Percentiles rank a stretch among this genome's conserved stretches.
These are phyloP conservation scores for Harpagoxenus sublaevis DNA, from an alignment of 2,888 invertebrate species.

Conservation along the genomic window DNA sequence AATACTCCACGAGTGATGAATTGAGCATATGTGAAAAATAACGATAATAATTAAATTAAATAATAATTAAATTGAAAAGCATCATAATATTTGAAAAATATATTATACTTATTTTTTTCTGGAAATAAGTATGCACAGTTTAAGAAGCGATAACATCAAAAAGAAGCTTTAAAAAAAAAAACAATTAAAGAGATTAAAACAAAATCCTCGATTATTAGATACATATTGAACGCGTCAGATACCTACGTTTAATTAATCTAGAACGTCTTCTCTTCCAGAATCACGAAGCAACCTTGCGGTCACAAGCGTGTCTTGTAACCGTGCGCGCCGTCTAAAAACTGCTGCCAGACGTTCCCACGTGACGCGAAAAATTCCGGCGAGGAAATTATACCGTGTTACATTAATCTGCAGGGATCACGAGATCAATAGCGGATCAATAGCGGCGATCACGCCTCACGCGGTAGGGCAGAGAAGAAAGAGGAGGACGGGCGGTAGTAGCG, in stretches of 20 bases:
- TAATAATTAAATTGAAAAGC: slow-evolving; percentile 4
- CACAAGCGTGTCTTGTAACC: slow-evolving; percentile 35
- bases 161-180: not conserved
- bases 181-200: not conserved
- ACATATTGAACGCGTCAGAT: not conserved
- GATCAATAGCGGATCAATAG: slow-evolving; percentile 58
- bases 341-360: slow-evolving; percentile 56
- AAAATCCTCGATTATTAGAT: not conserved
- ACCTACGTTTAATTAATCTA: not conserved
- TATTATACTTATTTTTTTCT: not conserved
- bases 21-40: not conserved
- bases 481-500: slow-evolving; percentile 41
- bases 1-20: not conserved
- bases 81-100: not conserved
- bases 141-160: too few species aligned
- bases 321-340: slow-evolving; percentile 43
- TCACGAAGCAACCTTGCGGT: slow-evolving; percentile 23
- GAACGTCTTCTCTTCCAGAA: slow-evolving; percentile 7
- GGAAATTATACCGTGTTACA: slow-evolving; percentile 58
- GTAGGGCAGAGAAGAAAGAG: slow-evolving; percentile 18
- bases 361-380: slow-evolving; percentile 52
- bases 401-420: slow-evolving; percentile 57
- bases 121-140: not conserved
- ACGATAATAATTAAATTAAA: not conserved
- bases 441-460: slow-evolving; percentile 55